phyloP scores from a whole-genome alignment of 2,888 invertebrate species.

The Pristionchus fissidentatus region DNA sequence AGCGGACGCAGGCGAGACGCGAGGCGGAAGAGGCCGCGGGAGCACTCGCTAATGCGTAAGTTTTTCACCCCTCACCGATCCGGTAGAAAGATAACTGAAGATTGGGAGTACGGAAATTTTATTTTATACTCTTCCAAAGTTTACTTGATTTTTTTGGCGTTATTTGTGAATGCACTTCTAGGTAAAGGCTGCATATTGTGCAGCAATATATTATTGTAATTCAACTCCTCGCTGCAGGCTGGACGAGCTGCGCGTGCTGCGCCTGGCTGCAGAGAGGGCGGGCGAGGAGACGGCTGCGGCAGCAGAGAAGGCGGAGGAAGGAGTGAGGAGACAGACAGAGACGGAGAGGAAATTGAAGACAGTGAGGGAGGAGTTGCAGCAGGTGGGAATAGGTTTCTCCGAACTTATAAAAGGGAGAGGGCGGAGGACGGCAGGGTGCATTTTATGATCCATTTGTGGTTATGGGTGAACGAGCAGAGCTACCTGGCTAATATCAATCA shows the following conservation, averaged over 20 bases:
- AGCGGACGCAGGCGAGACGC: neutral
- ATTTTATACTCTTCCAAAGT: too few relatives aligned
- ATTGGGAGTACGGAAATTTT: neutral
- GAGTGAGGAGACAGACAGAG: constrained; percentile 30
- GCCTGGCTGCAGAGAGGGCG: constrained; percentile 28
- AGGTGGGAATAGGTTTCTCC: neutral
- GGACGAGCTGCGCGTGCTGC: constrained; percentile 38
- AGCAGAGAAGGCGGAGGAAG: neutral
- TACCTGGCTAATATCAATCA: neutral
- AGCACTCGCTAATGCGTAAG: constrained; percentile 39
- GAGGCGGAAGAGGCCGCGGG: constrained; percentile 34
- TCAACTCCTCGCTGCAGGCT: neutral
- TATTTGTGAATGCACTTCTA: too few relatives aligned
- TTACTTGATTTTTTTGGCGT: neutral
- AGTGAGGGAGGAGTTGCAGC: constrained; percentile 43
- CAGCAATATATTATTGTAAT: neutral
- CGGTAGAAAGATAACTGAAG: neutral
- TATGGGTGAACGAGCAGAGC: too few relatives aligned
- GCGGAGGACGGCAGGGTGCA: neutral
- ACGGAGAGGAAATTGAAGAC: constrained; percentile 38
- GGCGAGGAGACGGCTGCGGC: neutral
- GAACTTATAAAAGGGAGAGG: neutral
- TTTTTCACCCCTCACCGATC: neutral
- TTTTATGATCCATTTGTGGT: neutral
- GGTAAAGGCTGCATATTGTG: neutral